Base-by-base conservation (phyloP, 2,797 vertebrate species). In the Poeciliopsis infans region DNA sequence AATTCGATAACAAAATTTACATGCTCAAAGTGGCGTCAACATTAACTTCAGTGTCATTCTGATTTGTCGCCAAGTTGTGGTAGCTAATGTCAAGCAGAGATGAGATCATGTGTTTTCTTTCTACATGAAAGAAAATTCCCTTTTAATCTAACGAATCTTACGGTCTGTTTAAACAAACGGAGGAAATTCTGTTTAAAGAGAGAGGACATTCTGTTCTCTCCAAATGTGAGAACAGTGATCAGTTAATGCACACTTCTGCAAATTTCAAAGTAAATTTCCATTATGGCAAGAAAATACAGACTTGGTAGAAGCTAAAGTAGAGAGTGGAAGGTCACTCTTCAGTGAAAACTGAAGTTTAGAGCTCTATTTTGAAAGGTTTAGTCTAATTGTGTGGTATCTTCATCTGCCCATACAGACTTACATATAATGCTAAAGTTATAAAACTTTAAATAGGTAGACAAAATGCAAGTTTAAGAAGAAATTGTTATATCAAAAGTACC, bases 71-170 rank as follows among this genome's bases (percentile, higher is more conserved):
- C 45, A 79, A 74, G 77, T 41, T 45, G n/a, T 7, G 18, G 46
- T 4, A 47, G 39, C 53, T 79, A 59, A 79, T 66, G 39, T 11
- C 41, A 57, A 70, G 61, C 80, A 86, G 82, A 78, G 3, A 84
- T 84, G 36, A 75, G 53, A 80, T 75, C 23, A 79, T 77, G 45
- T 53, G 23, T 72, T 79, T 41, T 68, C 36, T 72, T 61, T 66
- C 36, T 39, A 53, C 43, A 70, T 45, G 23, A 45, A 57, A 28
- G 73, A 57, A 43, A 61, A 39, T 13, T 72, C 15, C 15, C 23
- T 51, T 46, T 18, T 4, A 49, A 53, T 23, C 2, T 12, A 69
- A 59, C 20, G 18, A 36, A 73, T 25, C 28, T 10, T 45, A 25
- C 23, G 5, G 16, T 51, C 36, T 51, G 31, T 46, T 45, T 51